A percentile compares a stretch with the other conserved stretches of the same genome.
These are phyloP conservation scores for Pogonomyrmex barbatus DNA, from an alignment of 1,140 invertebrate genomes.

Conservation along the genomic window DNA sequence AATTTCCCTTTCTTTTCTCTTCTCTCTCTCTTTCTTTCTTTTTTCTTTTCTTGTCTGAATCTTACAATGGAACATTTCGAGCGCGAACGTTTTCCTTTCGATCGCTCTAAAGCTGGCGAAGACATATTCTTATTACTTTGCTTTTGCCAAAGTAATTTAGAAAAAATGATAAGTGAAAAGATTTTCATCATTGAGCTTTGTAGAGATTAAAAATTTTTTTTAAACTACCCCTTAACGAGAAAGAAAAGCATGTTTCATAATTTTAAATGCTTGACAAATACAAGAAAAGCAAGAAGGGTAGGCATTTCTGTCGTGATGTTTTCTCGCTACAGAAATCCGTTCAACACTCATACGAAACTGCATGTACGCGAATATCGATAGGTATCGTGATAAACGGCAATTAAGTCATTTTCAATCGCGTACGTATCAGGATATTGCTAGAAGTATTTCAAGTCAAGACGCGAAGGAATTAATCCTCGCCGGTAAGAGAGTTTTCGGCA, in stretches of 20 bases:
- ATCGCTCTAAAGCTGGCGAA: not conserved
- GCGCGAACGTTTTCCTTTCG: not conserved
- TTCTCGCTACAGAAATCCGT: not conserved
- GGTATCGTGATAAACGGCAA: not conserved
- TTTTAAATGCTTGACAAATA: not conserved
- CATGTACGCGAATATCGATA: not conserved
- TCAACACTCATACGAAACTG: not conserved
- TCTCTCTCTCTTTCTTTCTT: not conserved
- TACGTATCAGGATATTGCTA: slow-evolving; percentile 24
- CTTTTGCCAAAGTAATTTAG: not conserved
- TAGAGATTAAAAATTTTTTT: not conserved
- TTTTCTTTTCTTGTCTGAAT: not conserved
- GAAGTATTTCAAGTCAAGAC: not conserved
- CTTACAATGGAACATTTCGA: slow-evolving; percentile 6
- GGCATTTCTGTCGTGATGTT: not conserved
- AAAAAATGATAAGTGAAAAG: not conserved
- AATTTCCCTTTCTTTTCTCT: not conserved
- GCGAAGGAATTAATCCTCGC: not conserved
- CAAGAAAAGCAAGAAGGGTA: not conserved
- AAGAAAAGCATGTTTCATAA: not conserved
- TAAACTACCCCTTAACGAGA: not conserved
- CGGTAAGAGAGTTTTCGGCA: not conserved
- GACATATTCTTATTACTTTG: not conserved
- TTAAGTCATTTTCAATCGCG: slow-evolving; percentile 56
- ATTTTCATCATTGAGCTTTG: not conserved